A percentile compares a stretch with the other conserved stretches of the same genome.
Conservation (phyloP, 2,888 invertebrate genomes). For the Platycnemis pennipes region DNA sequence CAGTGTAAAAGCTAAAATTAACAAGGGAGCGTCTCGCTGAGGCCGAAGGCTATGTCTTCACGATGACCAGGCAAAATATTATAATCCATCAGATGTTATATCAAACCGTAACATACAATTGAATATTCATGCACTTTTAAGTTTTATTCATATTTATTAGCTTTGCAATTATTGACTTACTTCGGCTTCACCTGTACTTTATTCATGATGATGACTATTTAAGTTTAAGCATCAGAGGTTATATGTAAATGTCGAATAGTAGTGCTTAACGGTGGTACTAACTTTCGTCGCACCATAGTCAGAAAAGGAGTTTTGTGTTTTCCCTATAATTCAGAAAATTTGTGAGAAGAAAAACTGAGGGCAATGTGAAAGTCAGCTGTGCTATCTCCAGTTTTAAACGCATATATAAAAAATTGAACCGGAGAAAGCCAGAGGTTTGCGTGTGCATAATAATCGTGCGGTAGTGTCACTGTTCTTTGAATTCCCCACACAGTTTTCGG, state of each 20-base stretch:
- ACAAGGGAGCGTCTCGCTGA: slow-evolving; percentile 13
- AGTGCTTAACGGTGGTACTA: too few relatives aligned
- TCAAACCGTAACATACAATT: too few relatives aligned
- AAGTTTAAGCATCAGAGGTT: too few relatives aligned
- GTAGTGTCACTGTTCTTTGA: neutral
- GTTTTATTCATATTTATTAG: too few relatives aligned
- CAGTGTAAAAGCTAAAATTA: slow-evolving; percentile 65
- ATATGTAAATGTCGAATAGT: too few relatives aligned
- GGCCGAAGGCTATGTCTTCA: slow-evolving; percentile 34
- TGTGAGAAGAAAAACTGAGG: neutral
- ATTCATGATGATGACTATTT: too few relatives aligned
- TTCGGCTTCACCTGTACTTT: too few relatives aligned
- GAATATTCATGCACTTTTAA: too few relatives aligned
- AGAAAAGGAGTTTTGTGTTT: neutral
- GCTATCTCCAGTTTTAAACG: neutral
- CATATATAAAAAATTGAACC: neutral
- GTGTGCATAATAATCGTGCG: neutral
- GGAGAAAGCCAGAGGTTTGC: neutral
- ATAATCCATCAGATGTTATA: too few relatives aligned
- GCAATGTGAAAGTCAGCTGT: neutral
- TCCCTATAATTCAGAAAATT: neutral
- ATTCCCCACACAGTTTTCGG: neutral
- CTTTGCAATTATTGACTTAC: too few relatives aligned
- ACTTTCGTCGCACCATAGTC: too few relatives aligned
- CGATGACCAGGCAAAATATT: too few relatives aligned